These are phyloP conservation scores for Pseudochirops cupreus DNA, from an alignment of 2,797 vertebrate species.

Conservation along the genomic window DNA sequence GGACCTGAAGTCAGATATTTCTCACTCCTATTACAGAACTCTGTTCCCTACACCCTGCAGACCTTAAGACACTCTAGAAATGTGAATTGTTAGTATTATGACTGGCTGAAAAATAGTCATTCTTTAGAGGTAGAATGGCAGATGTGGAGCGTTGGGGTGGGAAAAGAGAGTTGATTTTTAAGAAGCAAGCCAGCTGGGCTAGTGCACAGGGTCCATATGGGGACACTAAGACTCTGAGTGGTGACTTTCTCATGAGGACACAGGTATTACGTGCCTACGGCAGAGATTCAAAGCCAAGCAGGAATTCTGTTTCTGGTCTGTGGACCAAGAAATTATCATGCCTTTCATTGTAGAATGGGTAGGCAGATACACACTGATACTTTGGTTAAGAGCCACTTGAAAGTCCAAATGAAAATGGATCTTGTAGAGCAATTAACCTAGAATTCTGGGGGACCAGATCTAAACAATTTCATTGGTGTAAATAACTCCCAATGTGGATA, in stretches of 20 bases:
- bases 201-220: neutral
- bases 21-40: neutral
- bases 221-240: too few relatives aligned
- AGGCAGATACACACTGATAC: neutral
- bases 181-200: neutral
- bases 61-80: neutral
- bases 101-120: neutral
- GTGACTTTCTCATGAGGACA: too few relatives aligned
- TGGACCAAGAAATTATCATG: too few relatives aligned
- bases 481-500: neutral
- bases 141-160: neutral
- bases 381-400: neutral
- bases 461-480: neutral
- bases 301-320: too few relatives aligned
- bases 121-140: neutral
- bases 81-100: neutral
- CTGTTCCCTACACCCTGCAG: neutral
- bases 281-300: too few relatives aligned
- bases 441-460: neutral
- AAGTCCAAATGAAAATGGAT: neutral
- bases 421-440: neutral
- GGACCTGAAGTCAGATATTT: neutral
- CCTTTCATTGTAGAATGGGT: too few relatives aligned
- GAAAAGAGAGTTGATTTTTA: neutral
- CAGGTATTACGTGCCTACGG: too few relatives aligned